Base-by-base conservation (phyloP, 1,140 invertebrate genomes). In the Drosophila dunni region DNA sequence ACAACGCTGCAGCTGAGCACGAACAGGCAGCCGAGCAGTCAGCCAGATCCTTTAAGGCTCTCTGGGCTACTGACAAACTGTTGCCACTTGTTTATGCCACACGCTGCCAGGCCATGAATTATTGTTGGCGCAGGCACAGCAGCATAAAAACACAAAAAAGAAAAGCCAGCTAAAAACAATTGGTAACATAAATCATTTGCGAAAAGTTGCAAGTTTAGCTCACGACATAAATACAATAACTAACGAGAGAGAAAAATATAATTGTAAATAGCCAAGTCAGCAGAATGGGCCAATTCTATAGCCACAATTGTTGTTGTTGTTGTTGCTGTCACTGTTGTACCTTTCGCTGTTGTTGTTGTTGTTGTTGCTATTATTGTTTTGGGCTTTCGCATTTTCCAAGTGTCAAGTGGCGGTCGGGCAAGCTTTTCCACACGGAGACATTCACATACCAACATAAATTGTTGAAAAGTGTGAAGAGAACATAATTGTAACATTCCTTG, bases 401-500 rank as follows among this genome's bases (percentile, higher is more conserved):
- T 86, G 82, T 86, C 82, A 86, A 83, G 83, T 80, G 75, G 64
- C 58, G 83, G 68, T 53, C 62, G 58, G 50, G 62, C 7, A 29
- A 38, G 45, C 34, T 17, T 62, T 60, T 51, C 34, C 58, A 69
- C 62, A 56, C 54, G 73, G 63, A 75, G 60, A 81, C 79, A 88
- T 84, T 74, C 84, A 80, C 84, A 89, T 89, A 84, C 84, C 84
- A 89, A 89, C 85, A 89, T 89, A 89, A 89, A 89, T 89, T 89
- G 81, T 72, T 89, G 81, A 89, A 88, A 89, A 89, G 84, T 89
- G 84, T 89, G 85, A 89, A 89, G 85, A 89, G 84, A 90, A 89
- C 84, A 89, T 89, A 89, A 89, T 89, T 89, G 84, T 89, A 90
- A 89, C 84, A 89, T 89, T 89, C 84, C 84, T 89, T 80, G 84